These are phyloP conservation scores for Pelochelys cantorii DNA, from an alignment of 2,797 vertebrate genomes.

Conservation along the genomic window DNA sequence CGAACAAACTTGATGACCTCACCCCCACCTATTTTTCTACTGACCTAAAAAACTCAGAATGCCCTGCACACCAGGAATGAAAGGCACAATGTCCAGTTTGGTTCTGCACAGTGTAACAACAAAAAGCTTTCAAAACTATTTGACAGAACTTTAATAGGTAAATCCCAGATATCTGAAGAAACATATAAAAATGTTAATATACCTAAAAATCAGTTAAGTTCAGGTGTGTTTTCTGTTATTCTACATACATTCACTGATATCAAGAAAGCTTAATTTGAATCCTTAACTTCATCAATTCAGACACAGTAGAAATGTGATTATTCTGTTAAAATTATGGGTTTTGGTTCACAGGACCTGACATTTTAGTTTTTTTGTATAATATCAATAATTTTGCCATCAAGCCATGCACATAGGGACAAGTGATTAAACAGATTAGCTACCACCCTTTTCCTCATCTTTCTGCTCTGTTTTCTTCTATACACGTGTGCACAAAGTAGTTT, in stretches of 20 bases:
- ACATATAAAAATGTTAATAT: background rate
- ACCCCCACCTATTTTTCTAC: background rate
- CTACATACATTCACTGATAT: background rate
- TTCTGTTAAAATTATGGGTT: background rate
- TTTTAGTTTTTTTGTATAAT: background rate
- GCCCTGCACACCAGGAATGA: rapidly evolving
- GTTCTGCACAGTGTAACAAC: background rate
- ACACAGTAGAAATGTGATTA: background rate
- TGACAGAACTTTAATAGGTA: background rate
- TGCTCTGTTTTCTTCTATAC: background rate
- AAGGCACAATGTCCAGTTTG: background rate
- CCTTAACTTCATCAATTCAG: background rate
- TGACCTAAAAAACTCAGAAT: background rate
- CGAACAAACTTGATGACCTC: background rate
- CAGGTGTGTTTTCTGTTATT: background rate
- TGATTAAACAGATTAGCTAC: background rate
- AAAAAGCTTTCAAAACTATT: background rate
- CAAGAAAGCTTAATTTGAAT: background rate
- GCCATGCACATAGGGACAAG: background rate
- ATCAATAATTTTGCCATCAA: background rate
- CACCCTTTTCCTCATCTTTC: background rate
- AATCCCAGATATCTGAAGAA: background rate
- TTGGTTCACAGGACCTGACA: background rate
- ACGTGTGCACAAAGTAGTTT: background rate
- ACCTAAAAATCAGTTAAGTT: background rate